Conservation (phyloP, 37 sponge, comb jelly and placozoan species). For the Axinella damicornis region DNA sequence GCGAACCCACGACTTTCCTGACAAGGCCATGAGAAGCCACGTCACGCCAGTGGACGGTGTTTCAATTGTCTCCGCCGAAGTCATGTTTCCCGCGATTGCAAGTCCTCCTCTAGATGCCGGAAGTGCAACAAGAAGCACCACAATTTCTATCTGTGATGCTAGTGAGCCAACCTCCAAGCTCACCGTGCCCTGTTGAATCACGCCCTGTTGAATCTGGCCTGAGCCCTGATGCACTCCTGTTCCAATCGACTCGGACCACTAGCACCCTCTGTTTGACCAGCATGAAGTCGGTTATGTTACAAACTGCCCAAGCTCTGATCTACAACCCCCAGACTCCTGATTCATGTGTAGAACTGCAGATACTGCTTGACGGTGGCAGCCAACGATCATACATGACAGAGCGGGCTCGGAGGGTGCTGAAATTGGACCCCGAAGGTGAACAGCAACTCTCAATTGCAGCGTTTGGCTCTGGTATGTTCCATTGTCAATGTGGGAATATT, state of each 20-base stretch:
- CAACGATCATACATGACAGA: slow-evolving; percentile 45
- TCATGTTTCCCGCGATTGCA: slow-evolving; percentile 30
- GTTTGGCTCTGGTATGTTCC: slow-evolving; percentile 46
- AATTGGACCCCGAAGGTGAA: slow-evolving; percentile 1
- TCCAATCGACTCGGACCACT: slow-evolving; percentile 13
- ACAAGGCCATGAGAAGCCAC: neutral
- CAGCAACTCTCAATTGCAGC: slow-evolving; percentile 6
- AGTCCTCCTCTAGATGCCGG: slow-evolving; percentile 20
- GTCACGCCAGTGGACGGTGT: slow-evolving; percentile 26
- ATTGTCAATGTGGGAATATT: too few species aligned
- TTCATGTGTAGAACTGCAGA: neutral
- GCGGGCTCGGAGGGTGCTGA: slow-evolving; percentile 10
- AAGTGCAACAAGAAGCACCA: slow-evolving; percentile 32
- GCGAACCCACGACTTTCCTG: neutral
- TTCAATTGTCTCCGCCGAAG: slow-evolving; percentile 30
- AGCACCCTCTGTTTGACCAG: slow-evolving; percentile 24
- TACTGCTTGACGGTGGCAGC: slow-evolving; percentile 56
- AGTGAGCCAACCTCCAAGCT: neutral
- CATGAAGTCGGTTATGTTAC: slow-evolving; percentile 2
- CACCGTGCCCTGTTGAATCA: neutral
- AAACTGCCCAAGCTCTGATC: slow-evolving; percentile 20
- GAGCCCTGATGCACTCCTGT: neutral
- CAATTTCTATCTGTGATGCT: slow-evolving; percentile 36
- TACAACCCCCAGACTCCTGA: slow-evolving; percentile 1
- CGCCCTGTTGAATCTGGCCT: neutral